phyloP scores from a whole-genome alignment of 2,113 vertebrate genomes.

The Junco hyemalis region DNA sequence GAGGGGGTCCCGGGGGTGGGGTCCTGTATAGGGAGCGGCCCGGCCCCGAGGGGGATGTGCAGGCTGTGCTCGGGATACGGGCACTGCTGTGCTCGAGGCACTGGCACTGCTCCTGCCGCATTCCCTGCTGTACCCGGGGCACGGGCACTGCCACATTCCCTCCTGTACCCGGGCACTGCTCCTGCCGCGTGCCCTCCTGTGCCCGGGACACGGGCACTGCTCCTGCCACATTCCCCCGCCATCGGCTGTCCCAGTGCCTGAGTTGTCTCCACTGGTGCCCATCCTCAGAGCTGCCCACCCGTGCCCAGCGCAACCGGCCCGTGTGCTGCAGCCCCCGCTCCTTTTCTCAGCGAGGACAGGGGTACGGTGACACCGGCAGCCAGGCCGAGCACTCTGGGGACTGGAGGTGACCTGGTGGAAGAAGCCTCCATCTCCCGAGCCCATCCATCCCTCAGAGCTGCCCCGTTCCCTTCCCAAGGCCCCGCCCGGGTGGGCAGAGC shows the following conservation, averaged over 20 bases:
- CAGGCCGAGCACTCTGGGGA: neutral
- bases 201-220: too few species aligned
- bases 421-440: neutral
- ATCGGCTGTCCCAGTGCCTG: rapidly evolving
- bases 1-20: neutral
- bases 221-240: rapidly evolving
- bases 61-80: too few species aligned
- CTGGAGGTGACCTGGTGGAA: neutral
- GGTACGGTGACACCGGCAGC: rapidly evolving
- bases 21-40: neutral
- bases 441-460: too few species aligned
- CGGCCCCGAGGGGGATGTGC: neutral
- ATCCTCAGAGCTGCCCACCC: neutral
- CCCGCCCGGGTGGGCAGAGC: neutral
- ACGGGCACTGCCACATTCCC: too few species aligned
- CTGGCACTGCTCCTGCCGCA: too few species aligned
- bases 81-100: too few species aligned
- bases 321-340: neutral
- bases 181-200: too few species aligned
- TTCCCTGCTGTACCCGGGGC: too few species aligned
- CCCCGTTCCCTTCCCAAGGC: neutral
- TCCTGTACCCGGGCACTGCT: too few species aligned
- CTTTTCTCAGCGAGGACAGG: neutral
- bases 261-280: rapidly evolving
- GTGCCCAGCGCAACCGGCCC: neutral